These are phyloP conservation scores for Caranx ignobilis DNA, from an alignment of 2,113 vertebrate genomes.

Conservation along the genomic window DNA sequence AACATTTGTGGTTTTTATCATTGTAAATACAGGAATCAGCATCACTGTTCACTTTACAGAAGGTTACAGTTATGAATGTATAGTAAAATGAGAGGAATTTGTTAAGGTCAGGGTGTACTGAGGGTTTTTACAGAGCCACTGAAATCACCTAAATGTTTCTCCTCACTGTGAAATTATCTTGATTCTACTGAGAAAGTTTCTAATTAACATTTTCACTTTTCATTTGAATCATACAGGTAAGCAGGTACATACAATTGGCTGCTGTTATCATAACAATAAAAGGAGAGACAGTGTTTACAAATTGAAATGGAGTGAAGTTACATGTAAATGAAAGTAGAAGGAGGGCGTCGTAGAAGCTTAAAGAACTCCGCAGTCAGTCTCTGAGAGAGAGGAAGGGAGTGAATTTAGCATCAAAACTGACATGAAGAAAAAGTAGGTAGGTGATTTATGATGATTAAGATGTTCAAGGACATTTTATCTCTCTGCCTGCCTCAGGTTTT, in stretches of 20 bases:
- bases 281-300: neutral
- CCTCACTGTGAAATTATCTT: neutral
- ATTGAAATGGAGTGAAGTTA: neutral
- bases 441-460: neutral
- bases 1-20: neutral
- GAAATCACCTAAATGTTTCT: neutral
- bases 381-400: neutral
- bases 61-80: neutral
- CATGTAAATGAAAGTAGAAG: neutral
- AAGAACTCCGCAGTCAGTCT: neutral
- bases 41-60: neutral
- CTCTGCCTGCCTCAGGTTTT: constrained; percentile 67
- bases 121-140: neutral
- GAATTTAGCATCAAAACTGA: neutral
- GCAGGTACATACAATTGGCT: neutral
- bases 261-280: neutral
- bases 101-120: neutral
- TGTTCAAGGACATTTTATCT: neutral
- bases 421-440: neutral
- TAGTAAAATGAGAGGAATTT: neutral
- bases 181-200: neutral
- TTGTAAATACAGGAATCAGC: neutral
- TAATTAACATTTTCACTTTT: neutral
- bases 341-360: neutral
- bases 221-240: neutral